Conservation (phyloP, 2,888 invertebrate species). For the Ashinkailepas kermadecensis region DNA sequence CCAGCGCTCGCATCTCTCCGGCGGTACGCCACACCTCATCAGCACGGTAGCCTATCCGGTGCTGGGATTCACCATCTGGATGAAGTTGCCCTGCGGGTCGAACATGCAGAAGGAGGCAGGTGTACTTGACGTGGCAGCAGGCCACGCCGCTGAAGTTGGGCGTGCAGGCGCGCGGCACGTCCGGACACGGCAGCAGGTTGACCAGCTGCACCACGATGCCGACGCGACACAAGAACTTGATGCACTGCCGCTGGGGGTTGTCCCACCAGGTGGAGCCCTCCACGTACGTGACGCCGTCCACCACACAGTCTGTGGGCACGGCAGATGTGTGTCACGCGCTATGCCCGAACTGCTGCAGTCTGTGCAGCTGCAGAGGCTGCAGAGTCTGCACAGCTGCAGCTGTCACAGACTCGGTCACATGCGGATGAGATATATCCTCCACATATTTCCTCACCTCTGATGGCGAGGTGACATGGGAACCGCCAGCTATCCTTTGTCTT, state of each 20-base stretch:
- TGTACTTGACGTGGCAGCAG: conserved; percentile 18
- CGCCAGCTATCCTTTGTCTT: no score
- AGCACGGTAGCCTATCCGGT: no score
- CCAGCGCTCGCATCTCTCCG: no score
- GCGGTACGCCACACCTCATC: no score
- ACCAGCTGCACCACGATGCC: neutral
- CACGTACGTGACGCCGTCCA: neutral
- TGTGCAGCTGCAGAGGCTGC: no score
- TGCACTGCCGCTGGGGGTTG: neutral
- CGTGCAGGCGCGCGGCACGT: neutral
- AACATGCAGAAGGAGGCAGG: conserved; percentile 17
- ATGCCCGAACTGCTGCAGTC: no score
- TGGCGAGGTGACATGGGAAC: no score
- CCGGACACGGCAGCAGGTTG: neutral
- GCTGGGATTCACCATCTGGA: neutral
- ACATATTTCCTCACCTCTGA: no score
- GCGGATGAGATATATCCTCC: no score
- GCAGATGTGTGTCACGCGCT: no score
- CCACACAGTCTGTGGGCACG: neutral
- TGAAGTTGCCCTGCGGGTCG: conserved; percentile 3
- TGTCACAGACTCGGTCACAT: no score
- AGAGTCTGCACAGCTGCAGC: no score
- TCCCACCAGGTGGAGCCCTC: neutral
- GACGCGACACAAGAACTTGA: neutral
- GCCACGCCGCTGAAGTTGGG: neutral